Conservation (phyloP, 2,888 invertebrate species). For the Omphaloscelis lunosa region DNA sequence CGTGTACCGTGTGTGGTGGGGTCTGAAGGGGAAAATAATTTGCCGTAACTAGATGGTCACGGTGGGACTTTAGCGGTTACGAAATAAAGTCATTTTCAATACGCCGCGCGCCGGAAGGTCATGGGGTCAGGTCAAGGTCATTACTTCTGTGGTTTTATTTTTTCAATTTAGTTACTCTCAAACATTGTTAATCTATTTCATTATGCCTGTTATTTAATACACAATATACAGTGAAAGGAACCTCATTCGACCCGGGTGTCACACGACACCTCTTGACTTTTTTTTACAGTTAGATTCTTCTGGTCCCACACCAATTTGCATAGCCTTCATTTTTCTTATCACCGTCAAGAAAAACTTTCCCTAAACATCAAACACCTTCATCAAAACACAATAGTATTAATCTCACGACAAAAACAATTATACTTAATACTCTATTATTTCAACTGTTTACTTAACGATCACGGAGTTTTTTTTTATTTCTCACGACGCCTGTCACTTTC, state of each 20-base stretch:
- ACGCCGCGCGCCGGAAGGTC: no score
- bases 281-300: background rate
- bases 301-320: background rate
- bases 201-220: background rate
- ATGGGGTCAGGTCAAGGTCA: no score
- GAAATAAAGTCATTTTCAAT: no score
- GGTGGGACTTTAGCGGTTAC: no score
- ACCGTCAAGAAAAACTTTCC: slow-evolving; percentile 32
- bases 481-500: slow-evolving; percentile 42
- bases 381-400: slow-evolving; percentile 23
- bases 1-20: no score
- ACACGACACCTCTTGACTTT: background rate
- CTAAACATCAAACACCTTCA: slow-evolving; percentile 34
- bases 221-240: background rate
- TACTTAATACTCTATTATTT: slow-evolving; percentile 40
- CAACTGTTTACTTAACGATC: slow-evolving; percentile 47
- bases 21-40: no score
- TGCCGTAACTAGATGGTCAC: no score
- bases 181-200: no score
- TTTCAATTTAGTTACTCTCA: no score
- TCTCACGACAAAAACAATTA: slow-evolving; percentile 47
- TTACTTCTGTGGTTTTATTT: no score
- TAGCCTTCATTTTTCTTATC: background rate
- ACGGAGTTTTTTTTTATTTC: slow-evolving; percentile 45
- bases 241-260: background rate